phyloP scores from a whole-genome alignment of 2,888 invertebrate genomes.

The Drosophila anomelani region DNA sequence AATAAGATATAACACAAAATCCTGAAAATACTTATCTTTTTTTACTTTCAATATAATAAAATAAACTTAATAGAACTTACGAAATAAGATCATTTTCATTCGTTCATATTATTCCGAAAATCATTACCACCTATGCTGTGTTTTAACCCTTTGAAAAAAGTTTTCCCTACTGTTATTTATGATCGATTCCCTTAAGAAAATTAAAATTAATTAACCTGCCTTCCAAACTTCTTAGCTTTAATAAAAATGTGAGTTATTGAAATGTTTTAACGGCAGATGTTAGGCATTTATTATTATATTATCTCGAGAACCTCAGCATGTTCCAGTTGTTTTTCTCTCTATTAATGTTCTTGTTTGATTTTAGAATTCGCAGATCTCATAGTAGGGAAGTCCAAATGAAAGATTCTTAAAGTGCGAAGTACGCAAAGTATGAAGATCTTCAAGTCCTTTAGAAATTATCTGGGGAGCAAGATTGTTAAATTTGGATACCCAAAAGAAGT shows the following conservation, averaged over 20 bases:
- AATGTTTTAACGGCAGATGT: neutral
- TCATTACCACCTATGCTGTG: neutral
- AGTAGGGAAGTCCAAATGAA: neutral
- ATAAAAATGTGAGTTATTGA: neutral
- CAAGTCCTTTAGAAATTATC: neutral
- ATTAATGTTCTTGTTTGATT: neutral
- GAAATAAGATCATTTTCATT: too few species aligned
- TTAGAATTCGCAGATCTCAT: neutral
- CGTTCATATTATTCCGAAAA: neutral
- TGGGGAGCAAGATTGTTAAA: neutral
- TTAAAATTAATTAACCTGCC: neutral
- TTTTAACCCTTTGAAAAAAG: neutral
- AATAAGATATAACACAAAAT: too few species aligned
- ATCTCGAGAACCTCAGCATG: neutral
- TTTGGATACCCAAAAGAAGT: neutral
- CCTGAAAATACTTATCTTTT: too few species aligned
- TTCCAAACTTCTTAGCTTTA: rapidly evolving
- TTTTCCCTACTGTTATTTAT: too few species aligned
- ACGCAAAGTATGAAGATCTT: conserved; percentile 20
- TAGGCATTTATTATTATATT: neutral
- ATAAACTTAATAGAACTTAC: too few species aligned
- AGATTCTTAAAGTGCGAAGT: neutral
- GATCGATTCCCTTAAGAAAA: neutral
- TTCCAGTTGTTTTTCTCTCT: neutral
- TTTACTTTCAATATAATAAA: neutral